Evolutionary conservation across 2,797 vertebrate species (phyloP), one percentile per base, ranked within the genome.

Genomic region (Sphaeramia orbicularis): DNA sequence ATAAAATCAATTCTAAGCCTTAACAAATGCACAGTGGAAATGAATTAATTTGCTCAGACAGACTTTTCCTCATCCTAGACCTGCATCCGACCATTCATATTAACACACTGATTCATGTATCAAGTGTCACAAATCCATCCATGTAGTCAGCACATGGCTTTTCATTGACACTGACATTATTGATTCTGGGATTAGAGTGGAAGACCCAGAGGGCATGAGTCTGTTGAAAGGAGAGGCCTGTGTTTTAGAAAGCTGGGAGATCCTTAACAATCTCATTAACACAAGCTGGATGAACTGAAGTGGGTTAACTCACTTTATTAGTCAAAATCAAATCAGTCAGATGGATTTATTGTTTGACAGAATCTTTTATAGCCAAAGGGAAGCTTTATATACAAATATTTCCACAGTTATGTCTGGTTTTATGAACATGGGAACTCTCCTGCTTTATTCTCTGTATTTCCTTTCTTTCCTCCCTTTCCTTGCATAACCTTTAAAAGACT

Each of bases 181-280:
- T 86, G 89, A 89, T 85, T 62, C 21, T 4, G 11, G 79, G 77
- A 83, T 92, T 82, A 77, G 55, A 71, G 2, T 9, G 0, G 15
- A 52, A 44, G 67, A 63, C 61, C 63, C 18, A 0, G 10, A 72
- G 60, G 78, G 53, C 48, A 47, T 62, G 27, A 6, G 36, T 19
- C 41, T 10, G 14, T 63, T 63, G 37, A 71, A 71, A 62, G 68
- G 30, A 27, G 49, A 62, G 27, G 14, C 52, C 47, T 27, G 15
- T 50, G 16, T 70, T 82, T 74, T 84, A 53, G 67, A 62, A 49
- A 61, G 64, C 54, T 35, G 35, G 38, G 45, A 72, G 74, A 81
- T 86, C 57, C 54, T 19, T 66, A 14, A 55, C 44, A 53, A 59
- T 61, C 76, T 76, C 59, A 81, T 72, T 80, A 86, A 56, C 55